Base-by-base conservation (phyloP, 2,113 vertebrate genomes). In the Pseudolaguvia tuberculata region DNA sequence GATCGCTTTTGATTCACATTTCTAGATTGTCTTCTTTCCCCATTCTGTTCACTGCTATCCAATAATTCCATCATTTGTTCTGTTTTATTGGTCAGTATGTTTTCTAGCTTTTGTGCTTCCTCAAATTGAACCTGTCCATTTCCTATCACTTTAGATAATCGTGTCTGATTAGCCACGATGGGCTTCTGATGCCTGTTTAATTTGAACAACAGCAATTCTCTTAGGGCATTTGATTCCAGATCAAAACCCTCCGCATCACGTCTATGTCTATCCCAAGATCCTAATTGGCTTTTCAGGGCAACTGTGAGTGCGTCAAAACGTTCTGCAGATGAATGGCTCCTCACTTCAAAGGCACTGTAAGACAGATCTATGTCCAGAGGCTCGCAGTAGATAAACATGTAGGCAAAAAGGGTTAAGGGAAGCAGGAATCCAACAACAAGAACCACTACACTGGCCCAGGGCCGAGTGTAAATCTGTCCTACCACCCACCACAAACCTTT, bases 361-460 rank as follows among this genome's bases (percentile, higher is more conserved):
- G 97, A 99, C 82, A 99, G 95, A 86, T 98, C 96, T 0, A 99
- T 98, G 77, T 99, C 97, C 90, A 98, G 88, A 1, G 94, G 91
- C 0, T 95, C 95, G 85, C 94, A 97, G 86, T 90, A 92, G 66
- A 97, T 87, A 83, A 98, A 95, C 97, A 98, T 99, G 83, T 93
- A 88, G 55, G 88, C 83, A 2, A 95, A 94, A 14, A 99, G 89
- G 65, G 86, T 82, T 1, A 92, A 89, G 1, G 96, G 95, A 31
- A 98, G 88, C 76, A 92, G 83, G 78, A 95, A 92, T 53, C 92
- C 94, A 27, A 91, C 83, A 73, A 91, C 92, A 52, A 98, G 88
- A 55, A 96, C 88, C 70, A 90, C 82, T 27, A 90, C 85, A 0
- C 96, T 94, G 0, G 92, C 93, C 82, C 90, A 96, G 0, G 93